These are phyloP conservation scores for Branchipolynoe longqiensis DNA, from an alignment of 2,888 invertebrate genomes.

Conservation along the genomic window DNA sequence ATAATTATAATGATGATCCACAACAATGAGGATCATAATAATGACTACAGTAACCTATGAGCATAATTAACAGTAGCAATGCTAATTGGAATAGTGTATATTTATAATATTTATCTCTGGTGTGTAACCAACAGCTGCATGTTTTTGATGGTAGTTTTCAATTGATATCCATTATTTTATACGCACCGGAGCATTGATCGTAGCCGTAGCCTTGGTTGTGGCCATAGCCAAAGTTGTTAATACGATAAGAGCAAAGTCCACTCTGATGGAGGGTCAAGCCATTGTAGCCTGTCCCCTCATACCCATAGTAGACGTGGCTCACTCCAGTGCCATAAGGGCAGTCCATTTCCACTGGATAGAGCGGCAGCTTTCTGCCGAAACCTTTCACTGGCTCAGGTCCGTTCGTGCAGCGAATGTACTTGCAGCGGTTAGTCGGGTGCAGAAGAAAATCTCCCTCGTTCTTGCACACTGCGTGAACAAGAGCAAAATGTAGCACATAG, in stretches of 20 bases:
- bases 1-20: too few relatives aligned
- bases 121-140: too few relatives aligned
- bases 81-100: too few relatives aligned
- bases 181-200: neutral
- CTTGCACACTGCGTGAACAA: neutral
- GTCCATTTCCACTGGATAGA: neutral
- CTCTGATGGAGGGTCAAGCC: neutral
- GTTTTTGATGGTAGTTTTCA: too few relatives aligned
- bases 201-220: neutral
- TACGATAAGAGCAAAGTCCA: neutral
- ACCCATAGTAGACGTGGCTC: neutral
- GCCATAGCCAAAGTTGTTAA: neutral
- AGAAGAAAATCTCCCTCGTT: neutral
- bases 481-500: neutral
- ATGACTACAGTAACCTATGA: too few relatives aligned
- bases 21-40: too few relatives aligned
- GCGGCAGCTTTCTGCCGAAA: neutral
- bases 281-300: neutral
- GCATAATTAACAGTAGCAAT: too few relatives aligned
- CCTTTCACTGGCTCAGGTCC: conserved; percentile 17
- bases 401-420: conserved; percentile 4
- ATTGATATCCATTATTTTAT: too few relatives aligned
- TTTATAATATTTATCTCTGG: too few relatives aligned
- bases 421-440: conserved; percentile 17
- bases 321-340: conserved; percentile 4